Evolutionary conservation across 1,140 invertebrate species (phyloP), one percentile per base, ranked within the genome.

Genomic region (Zaprionus inermis): DNA sequence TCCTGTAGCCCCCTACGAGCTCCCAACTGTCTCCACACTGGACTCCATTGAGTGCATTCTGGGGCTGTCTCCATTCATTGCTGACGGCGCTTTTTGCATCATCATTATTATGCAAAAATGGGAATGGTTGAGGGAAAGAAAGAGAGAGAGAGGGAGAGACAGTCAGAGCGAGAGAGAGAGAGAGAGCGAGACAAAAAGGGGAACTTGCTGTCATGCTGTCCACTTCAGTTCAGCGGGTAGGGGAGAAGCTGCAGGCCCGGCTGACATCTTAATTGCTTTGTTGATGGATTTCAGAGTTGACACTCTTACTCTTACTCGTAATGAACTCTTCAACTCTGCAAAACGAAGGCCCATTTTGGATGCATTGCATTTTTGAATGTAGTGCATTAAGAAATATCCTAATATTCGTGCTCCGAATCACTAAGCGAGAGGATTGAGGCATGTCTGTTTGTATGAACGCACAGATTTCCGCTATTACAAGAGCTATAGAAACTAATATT

Each of bases 231-330:
- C 18, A 10, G 16, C 1, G 10, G 18, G 3, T 0, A 18, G 7
- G 11, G 18, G 18, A 32, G 32, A 4, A 3, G n/a, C n/a, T n/a
- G 44, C 9, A 11, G 44, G 16, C 18, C 38, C 60, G 10, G 44
- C 44, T 89, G 83, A 83, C 79, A 89, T 75, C 82, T 81, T 89
- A 88, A 84, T 89, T 88, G 79, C 80, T 70, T 75, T 78, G 84
- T 73, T 89, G 78, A 88, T 89, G 77, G 71, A 89, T 78, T 89
- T 80, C 68, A 71, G 54, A 80, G 84, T 89, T 84, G 77, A 88
- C 80, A 88, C 84, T 89, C 84, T 89, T 82, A 61, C 59, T 89
- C 89, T 88, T n/a, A n/a, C 67, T 14, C 56, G 72, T 89, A 72
- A 89, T 89, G 73, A 73, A 73, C 71, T 69, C 57, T 61, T 49